phyloP scores from a whole-genome alignment of 2,797 vertebrate species.

The Somateria mollissima region DNA sequence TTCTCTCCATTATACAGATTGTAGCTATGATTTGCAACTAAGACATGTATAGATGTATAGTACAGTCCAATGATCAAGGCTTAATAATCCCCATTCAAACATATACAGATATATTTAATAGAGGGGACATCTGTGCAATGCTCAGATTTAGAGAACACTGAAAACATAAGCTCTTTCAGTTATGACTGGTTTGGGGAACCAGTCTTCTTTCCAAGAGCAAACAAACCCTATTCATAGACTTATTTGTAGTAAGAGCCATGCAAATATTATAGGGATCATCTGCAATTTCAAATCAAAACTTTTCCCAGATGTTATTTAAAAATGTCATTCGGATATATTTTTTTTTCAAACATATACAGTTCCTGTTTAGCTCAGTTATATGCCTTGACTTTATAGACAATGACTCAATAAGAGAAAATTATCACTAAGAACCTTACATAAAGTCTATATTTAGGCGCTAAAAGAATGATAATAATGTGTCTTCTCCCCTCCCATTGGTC shows the following conservation, averaged over 20 bases:
- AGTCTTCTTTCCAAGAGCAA: background rate
- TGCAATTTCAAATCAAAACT: background rate
- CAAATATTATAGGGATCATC: background rate
- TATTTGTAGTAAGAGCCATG: background rate
- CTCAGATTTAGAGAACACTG: background rate
- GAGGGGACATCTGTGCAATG: background rate
- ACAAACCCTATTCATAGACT: background rate
- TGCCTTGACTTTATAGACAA: background rate
- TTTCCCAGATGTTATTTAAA: background rate
- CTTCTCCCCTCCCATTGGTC: background rate
- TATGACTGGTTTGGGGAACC: background rate
- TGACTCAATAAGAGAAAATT: background rate
- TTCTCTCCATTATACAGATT: background rate
- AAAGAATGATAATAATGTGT: background rate
- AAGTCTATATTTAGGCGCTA: background rate
- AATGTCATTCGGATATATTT: background rate
- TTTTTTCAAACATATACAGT: background rate
- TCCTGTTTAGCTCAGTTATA: background rate
- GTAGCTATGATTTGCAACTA: too few relatives aligned
- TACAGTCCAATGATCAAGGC: background rate
- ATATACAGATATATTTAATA: background rate
- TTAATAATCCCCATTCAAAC: conserved; percentile 1
- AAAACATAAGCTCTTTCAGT: background rate
- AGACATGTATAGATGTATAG: too few relatives aligned
- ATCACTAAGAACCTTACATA: background rate